phyloP scores from a whole-genome alignment of 2,113 vertebrate genomes.

The Chaetorhynchus papuensis region DNA sequence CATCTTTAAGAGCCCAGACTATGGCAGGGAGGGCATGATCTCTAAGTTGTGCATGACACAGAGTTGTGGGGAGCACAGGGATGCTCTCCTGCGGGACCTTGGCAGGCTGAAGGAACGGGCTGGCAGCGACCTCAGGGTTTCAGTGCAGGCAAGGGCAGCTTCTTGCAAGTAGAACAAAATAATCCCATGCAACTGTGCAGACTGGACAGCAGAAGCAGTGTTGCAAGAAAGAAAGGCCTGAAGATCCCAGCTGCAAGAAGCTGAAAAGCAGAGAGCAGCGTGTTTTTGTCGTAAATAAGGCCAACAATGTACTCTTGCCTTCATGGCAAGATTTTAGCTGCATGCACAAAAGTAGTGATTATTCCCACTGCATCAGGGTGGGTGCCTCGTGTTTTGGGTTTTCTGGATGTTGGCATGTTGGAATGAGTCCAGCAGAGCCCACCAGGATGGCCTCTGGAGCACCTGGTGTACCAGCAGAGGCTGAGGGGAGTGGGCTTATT shows the following conservation, averaged over 20 bases:
- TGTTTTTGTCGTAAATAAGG: background rate
- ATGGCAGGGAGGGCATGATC: rapidly evolving
- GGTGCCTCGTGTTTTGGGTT: background rate
- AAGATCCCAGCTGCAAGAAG: background rate
- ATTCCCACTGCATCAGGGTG: background rate
- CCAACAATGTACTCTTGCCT: rapidly evolving
- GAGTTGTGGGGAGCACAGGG: background rate
- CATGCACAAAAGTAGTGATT: background rate
- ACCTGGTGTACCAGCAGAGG: background rate
- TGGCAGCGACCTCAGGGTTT: background rate
- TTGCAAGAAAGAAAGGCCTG: background rate
- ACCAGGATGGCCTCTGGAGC: background rate
- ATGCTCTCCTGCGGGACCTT: background rate
- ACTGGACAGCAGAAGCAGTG: background rate
- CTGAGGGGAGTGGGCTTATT: background rate
- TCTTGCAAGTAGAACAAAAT: background rate
- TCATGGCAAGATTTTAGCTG: background rate
- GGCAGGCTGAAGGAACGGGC: background rate
- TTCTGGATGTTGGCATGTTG: background rate
- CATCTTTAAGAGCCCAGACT: background rate
- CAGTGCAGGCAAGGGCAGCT: background rate
- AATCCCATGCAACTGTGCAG: background rate
- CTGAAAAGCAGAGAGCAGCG: background rate
- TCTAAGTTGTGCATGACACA: background rate
- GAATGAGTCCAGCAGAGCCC: background rate